Evolutionary conservation across 2,113 vertebrate species (phyloP).

Genomic region (Vombatus ursinus): DNA sequence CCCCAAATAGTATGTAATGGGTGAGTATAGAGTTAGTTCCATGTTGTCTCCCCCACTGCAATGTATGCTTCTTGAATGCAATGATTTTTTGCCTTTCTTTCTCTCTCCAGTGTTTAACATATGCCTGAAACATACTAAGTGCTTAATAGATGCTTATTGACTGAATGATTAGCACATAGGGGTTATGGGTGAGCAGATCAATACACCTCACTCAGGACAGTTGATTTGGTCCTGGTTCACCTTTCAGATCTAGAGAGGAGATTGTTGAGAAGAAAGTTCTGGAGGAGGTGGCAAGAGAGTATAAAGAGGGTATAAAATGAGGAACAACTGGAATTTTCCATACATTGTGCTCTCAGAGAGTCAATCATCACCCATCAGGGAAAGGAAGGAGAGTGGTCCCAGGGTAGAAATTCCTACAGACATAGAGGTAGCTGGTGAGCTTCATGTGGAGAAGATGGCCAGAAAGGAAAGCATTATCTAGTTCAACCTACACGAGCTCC

Average conservation of each 20-base stretch:
- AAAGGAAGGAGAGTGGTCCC: background rate
- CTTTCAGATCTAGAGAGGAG: background rate
- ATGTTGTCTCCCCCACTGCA: background rate
- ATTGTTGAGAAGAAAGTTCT: background rate
- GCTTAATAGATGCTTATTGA: background rate
- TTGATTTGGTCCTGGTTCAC: background rate
- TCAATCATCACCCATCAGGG: background rate
- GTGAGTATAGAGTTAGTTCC: background rate
- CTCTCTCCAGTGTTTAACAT: background rate
- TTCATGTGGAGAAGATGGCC: background rate
- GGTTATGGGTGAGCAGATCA: background rate
- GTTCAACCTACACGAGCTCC: background rate
- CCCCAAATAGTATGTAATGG: background rate
- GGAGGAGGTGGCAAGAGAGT: background rate
- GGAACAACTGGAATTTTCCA: background rate
- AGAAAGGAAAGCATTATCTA: background rate
- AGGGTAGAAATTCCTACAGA: background rate
- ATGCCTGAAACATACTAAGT: background rate
- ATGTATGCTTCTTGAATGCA: background rate
- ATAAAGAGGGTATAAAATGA: background rate
- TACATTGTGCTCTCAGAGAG: background rate
- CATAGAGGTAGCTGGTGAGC: background rate
- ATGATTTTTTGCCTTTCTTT: background rate
- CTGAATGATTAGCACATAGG: background rate
- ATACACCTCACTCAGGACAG: background rate